phyloP scores from a whole-genome alignment of 2,888 invertebrate genomes.

The Hypercompe scribonia region DNA sequence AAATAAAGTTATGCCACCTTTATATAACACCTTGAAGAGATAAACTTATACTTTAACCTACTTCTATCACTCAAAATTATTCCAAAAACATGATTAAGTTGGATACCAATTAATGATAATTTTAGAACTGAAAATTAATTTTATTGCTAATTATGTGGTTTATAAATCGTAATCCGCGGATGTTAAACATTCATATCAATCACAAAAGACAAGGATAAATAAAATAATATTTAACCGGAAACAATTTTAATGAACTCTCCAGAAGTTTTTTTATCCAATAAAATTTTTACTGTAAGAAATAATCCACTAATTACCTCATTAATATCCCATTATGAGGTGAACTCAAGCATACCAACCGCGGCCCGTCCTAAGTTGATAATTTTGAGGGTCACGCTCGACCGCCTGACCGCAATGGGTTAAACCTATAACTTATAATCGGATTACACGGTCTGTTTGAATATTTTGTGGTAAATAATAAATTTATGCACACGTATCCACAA shows the following conservation, averaged over 20 bases:
- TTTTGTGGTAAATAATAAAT: slow-evolving; percentile 26
- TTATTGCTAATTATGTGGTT: too few species aligned
- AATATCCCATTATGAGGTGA: slow-evolving; percentile 11
- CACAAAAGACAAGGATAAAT: background rate
- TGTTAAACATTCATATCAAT: background rate
- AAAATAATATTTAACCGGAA: too few species aligned
- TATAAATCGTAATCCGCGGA: background rate
- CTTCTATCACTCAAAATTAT: background rate
- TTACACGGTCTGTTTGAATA: slow-evolving; percentile 20
- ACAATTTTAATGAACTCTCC: background rate
- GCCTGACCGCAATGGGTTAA: slow-evolving; percentile 18
- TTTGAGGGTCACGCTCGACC: slow-evolving; percentile 17
- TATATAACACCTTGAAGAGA: background rate
- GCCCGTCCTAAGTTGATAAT: slow-evolving; percentile 18
- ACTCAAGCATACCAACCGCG: slow-evolving; percentile 15
- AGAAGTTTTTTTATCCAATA: background rate
- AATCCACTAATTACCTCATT: background rate
- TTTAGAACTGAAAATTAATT: too few species aligned
- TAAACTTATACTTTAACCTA: background rate
- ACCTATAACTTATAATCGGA: slow-evolving; percentile 28
- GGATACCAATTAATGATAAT: too few species aligned
- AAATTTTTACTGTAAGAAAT: background rate
- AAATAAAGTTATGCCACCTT: background rate
- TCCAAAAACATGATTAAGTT: too few species aligned
- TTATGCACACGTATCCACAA: slow-evolving; percentile 20